These are phyloP conservation scores for Pristionchus exspectatus DNA, from an alignment of 2,888 invertebrate species.

Conservation along the genomic window DNA sequence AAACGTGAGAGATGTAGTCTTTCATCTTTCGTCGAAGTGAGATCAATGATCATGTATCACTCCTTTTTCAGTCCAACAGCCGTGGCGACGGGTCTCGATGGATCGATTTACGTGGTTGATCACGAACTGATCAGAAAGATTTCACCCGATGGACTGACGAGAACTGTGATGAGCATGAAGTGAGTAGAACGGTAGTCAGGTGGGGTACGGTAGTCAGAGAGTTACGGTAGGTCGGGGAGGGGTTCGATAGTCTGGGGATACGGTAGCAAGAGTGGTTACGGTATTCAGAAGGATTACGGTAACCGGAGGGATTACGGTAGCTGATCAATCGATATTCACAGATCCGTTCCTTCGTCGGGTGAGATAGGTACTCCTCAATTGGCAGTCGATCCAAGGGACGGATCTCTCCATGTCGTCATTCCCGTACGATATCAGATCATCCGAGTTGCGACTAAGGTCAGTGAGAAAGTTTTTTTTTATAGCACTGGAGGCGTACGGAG, in stretches of 20 bases:
- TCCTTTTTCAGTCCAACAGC: slow-evolving; percentile 89
- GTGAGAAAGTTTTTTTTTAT: no score
- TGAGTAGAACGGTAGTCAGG: slow-evolving; percentile 79
- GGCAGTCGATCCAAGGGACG: slow-evolving; percentile 95
- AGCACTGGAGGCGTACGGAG: no score
- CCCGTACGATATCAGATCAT: slow-evolving; percentile 92
- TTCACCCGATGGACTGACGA: slow-evolving; percentile 91
- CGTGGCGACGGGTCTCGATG: slow-evolving; percentile 94
- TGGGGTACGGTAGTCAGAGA: not conserved
- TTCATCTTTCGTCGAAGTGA: not conserved
- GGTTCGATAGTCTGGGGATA: not conserved
- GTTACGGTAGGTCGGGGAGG: no score
- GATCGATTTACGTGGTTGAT: slow-evolving; percentile 87
- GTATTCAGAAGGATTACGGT: not conserved
- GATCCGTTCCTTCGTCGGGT: slow-evolving; percentile 84
- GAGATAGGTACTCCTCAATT: slow-evolving; percentile 84
- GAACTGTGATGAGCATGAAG: slow-evolving; percentile 91
- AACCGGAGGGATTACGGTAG: not conserved
- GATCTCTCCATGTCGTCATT: slow-evolving; percentile 95
- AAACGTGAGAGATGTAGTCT: not conserved
- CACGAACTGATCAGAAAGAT: slow-evolving; percentile 83
- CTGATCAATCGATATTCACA: slow-evolving; percentile 81
- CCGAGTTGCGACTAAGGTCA: slow-evolving; percentile 23
- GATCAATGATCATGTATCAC: not conserved
- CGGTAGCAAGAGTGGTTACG: not conserved